These are phyloP conservation scores for Wiebesia pumilae DNA, from an alignment of 1,140 invertebrate species.

Conservation along the genomic window DNA sequence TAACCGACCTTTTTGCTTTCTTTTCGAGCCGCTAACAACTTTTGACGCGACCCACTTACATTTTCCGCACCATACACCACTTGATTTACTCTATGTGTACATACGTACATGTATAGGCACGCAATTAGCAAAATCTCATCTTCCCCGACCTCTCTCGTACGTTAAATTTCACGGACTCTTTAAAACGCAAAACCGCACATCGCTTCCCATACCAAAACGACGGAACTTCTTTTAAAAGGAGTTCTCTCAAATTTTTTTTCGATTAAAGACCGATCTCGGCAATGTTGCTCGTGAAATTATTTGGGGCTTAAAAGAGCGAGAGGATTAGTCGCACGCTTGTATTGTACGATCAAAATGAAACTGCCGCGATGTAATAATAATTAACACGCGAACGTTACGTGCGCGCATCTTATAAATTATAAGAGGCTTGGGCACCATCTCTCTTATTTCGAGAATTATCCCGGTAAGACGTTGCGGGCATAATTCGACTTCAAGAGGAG, in stretches of 20 bases:
- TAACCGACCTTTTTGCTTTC: neutral
- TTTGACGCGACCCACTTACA: constrained; percentile 20
- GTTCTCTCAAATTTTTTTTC: neutral
- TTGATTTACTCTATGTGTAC: neutral
- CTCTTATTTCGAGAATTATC: too few species aligned
- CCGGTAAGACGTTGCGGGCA: too few species aligned
- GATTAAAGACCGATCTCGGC: neutral
- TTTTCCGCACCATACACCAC: neutral
- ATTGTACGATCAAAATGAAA: too few species aligned
- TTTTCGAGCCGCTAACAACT: constrained; percentile 18
- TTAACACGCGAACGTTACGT: neutral
- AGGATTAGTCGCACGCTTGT: neutral
- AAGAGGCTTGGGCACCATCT: too few species aligned
- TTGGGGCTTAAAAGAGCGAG: neutral
- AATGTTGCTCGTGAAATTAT: neutral
- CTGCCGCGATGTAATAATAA: too few species aligned
- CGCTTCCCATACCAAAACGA: neutral
- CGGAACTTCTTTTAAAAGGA: neutral
- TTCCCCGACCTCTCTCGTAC: neutral
- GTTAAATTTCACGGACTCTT: neutral
- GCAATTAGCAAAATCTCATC: neutral
- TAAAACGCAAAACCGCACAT: neutral
- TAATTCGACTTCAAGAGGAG: neutral
- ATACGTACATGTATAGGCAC: neutral
- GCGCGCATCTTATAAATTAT: too few species aligned